phyloP scores from a whole-genome alignment of 2,797 vertebrate species.

The Gila robusta region DNA sequence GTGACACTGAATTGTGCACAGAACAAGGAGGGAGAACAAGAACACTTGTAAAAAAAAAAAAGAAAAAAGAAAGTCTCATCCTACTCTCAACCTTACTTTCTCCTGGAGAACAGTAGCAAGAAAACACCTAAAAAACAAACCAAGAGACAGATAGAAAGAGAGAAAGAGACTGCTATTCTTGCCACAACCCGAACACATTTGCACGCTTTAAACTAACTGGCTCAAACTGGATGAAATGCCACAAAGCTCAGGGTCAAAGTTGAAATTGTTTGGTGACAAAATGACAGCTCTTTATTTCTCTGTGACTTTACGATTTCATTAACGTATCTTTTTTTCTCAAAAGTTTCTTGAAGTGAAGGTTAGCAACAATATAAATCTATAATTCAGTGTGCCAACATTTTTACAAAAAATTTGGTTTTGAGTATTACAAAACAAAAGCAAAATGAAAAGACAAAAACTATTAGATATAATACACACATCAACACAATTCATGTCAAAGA shows the following conservation, averaged over 20 bases:
- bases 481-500: constrained; percentile 82
- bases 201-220: constrained; percentile 29
- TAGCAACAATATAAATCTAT: constrained; percentile 69
- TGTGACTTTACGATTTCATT: constrained; percentile 57
- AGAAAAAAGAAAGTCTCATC: background rate
- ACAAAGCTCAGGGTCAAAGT: constrained; percentile 62
- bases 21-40: background rate
- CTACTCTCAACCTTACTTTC: background rate
- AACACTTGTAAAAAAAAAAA: background rate
- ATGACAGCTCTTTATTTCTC: constrained; percentile 63
- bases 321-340: constrained; percentile 54
- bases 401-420: constrained; percentile 68
- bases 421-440: constrained; percentile 61
- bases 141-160: too few species aligned
- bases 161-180: background rate
- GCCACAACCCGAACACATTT: constrained; percentile 24
- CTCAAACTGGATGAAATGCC: constrained; percentile 29
- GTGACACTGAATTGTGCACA: constrained; percentile 9
- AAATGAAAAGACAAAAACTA: constrained; percentile 58
- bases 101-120: background rate
- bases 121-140: background rate
- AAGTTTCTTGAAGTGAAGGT: constrained; percentile 63
- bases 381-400: constrained; percentile 70
- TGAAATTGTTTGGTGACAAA: constrained; percentile 61
- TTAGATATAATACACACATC: constrained; percentile 80